Evolutionary conservation across 2,888 invertebrate species (phyloP), one percentile per base, ranked within the genome.

Genomic region (Sicus ferrugineus): DNA sequence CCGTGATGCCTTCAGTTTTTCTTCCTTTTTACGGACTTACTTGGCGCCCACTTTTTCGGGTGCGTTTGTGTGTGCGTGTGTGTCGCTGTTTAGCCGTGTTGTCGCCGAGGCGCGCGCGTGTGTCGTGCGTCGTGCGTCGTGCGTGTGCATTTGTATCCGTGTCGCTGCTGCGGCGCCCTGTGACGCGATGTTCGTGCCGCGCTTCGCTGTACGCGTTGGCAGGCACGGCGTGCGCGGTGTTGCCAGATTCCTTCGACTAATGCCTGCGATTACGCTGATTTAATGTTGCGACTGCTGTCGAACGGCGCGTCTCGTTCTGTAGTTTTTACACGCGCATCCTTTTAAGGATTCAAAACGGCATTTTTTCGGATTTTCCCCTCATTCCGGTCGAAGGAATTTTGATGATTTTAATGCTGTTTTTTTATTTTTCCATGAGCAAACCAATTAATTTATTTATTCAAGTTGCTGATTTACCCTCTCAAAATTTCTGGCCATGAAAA

Each of bases 181-280:
- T 54, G 52, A 58, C 65, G 67, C 68, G 69, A 61, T 59, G 63
- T 68, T 58, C 59, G 61, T 67, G 64, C 50, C 68, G 68, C 65
- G 58, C 52, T 67, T 26, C 34, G 28, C 61, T 21, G 48, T 48
- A 28, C 67, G 52, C 59, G 7, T 34, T 48, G n/a, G 61, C 58
- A 59, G 62, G 19, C 31, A 28, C 54, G 70, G 67, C 69, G 67
- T 67, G 59, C 72, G 69, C 67, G 63, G 50, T 54, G 50, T 65
- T 63, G 52, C 59, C 62, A 68, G 54, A 67, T 59, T 67, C 48
- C 59, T 59, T 59, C 48, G 80, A 81, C 79, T 81, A 81, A 81
- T 81, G 79, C 78, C 77, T 70, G 79, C n/a, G 80, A 79, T 82
- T 81, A 81, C 78, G 77, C 76, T 77, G 80, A 80, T 77, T 82